Base-by-base conservation (phyloP, 2,113 vertebrate genomes). In the Percopsis transmontana region DNA sequence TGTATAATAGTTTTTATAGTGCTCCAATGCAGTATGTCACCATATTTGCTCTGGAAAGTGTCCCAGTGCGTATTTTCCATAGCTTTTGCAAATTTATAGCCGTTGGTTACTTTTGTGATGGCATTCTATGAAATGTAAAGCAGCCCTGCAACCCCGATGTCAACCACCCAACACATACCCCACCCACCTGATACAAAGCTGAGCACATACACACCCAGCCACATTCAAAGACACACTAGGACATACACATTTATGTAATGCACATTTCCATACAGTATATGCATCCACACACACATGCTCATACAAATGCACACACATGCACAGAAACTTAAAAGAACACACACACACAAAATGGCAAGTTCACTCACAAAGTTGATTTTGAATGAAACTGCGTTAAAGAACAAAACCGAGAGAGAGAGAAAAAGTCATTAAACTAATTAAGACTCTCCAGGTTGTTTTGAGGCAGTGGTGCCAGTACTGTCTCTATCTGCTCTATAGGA, bases 371-470 rank as follows among this genome's bases (percentile, higher is more conserved):
- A 79, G 68, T 78, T 80, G 62, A 78, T 83, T 71, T 87, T 80
- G 79, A 81, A 81, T 62, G 51, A 75, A 53, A 73, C 60, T 69
- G 57, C 66, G 58, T 52, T 72, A 41, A 59, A 21, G 62, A 24
- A 42, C 50, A 14, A 58, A 74, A 18, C n/a, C 27, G 9, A 59
- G 40, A 59, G 33, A 24, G 13, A 44, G 2, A 13, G 44, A 70
- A 68, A 78, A 72, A n/a, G 42, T 83, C 72, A 79, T 85, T 84
- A 74, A 80, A 73, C 72, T 85, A 72, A 86, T 88, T 80, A 82
- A 68, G 70, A 66, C 68, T 77, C 80, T 85, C 56, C 16, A n/a
- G 66, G 61, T 58, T 68, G 60, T 54, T 66, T 68, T 42, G 16
- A 16, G 7, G 14, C 45, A 59, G 39, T 11, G 19, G 16, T 65